A percentile compares a stretch with the other conserved stretches of the same genome.
Evolutionary conservation across 1,140 invertebrate genomes (phyloP).

Genomic region (Ooceraea biroi): DNA sequence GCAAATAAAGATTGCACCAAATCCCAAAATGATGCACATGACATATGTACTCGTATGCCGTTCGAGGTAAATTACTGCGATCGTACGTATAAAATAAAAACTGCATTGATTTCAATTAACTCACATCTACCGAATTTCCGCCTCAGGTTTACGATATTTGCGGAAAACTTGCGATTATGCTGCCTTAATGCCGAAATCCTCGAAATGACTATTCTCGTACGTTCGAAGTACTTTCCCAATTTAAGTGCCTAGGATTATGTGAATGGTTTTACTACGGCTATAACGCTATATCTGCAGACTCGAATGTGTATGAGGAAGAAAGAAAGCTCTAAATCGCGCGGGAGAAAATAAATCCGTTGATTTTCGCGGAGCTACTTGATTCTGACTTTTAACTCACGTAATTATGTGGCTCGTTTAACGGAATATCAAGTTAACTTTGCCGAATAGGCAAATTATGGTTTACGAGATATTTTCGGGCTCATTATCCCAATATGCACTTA

Average conservation of each 20-base stretch:
- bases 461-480: neutral
- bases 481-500: neutral
- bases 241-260: constrained; percentile 69
- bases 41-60: neutral
- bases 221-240: constrained; percentile 51
- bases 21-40: constrained; percentile 45
- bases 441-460: neutral
- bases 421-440: neutral
- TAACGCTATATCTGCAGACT: constrained; percentile 63
- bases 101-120: neutral
- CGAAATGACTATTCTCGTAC: constrained; percentile 45
- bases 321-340: constrained; percentile 26
- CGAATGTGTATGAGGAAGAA: constrained; percentile 62
- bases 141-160: constrained; percentile 38
- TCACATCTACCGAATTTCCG: constrained; percentile 14
- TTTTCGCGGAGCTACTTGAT: neutral
- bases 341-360: constrained; percentile 4
- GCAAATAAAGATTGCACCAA: constrained; percentile 72
- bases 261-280: constrained; percentile 65
- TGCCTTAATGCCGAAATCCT: constrained; percentile 60
- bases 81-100: neutral
- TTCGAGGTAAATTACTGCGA: neutral
- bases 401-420: neutral
- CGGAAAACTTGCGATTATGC: constrained; percentile 70
- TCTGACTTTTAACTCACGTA: constrained; percentile 11